phyloP scores from a whole-genome alignment of 1,140 invertebrate species.

The Solen grandis region DNA sequence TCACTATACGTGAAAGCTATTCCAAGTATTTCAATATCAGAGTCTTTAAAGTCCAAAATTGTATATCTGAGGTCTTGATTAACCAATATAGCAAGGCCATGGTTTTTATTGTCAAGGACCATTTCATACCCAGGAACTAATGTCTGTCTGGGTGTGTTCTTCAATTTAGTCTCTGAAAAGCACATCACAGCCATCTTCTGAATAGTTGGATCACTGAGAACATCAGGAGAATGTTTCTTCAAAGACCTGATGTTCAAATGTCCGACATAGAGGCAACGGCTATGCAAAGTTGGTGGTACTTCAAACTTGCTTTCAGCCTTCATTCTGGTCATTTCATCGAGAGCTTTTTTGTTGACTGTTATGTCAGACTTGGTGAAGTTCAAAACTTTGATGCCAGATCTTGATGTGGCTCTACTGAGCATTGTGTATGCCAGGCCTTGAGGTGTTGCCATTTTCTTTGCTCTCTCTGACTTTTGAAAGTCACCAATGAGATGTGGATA shows the following conservation, averaged over 20 bases:
- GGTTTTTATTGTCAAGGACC: too few species aligned
- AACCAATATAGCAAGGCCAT: slow-evolving; percentile 7
- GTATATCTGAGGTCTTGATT: neutral
- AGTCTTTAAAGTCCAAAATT: neutral
- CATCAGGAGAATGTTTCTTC: slow-evolving; percentile 14
- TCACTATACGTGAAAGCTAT: neutral
- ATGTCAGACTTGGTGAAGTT: slow-evolving; percentile 38
- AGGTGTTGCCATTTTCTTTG: slow-evolving; percentile 35
- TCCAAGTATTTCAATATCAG: neutral
- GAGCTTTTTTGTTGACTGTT: slow-evolving; percentile 30
- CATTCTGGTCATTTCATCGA: slow-evolving; percentile 35
- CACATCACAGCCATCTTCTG: slow-evolving; percentile 23
- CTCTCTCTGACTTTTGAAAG: slow-evolving; percentile 10
- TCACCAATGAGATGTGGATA: slow-evolving; percentile 11
- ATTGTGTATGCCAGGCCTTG: slow-evolving; percentile 32
- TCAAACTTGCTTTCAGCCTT: slow-evolving; percentile 19
- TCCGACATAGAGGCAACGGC: slow-evolving; percentile 4
- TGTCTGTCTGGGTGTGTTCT: slow-evolving; percentile 15
- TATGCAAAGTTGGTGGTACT: neutral
- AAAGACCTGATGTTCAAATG: slow-evolving; percentile 2
- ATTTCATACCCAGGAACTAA: slow-evolving; percentile 14
- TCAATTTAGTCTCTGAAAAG: slow-evolving; percentile 30
- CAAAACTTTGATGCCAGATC: slow-evolving; percentile 14
- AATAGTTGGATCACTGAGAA: slow-evolving; percentile 20
- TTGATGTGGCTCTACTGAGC: slow-evolving; percentile 23